Base-by-base conservation (phyloP, 2,797 vertebrate species). In the Hylomyscus alleni region DNA sequence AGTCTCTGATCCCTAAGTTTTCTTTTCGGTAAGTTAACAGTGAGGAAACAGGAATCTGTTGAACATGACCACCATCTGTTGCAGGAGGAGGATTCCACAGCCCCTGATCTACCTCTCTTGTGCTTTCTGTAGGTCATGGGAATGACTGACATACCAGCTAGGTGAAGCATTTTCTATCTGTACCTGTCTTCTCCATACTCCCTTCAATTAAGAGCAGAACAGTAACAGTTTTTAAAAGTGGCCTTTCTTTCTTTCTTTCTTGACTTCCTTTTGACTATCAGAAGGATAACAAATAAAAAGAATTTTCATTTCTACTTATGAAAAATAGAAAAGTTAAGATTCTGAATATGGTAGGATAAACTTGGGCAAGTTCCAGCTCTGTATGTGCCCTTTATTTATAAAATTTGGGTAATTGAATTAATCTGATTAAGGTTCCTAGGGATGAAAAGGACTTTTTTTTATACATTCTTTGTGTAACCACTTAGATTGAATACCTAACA, bases 401-500 rank as follows among this genome's bases (percentile, higher is more conserved):
- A 95, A 92, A 88, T 62, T 65, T 87, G 37, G 65, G 40, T 65
- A 94, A 78, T 62, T 77, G 77, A 93, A 90, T 5, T 60, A 86
- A 92, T 13, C 13, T 92, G 31, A 65, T 52, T 19, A 24, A 76
- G 47, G 31, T 40, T 88, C 20, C 19, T 92, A 52, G 34, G 76
- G 50, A 93, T 40, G 90, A 62, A 73, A 96, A 88, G 47, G 86
- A 77, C n/a, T 77, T 87, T 67, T 89, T 73, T 90, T 72, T 2
- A 69, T 72, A 72, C 17, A 72, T 37, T 72, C 34, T 84, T 17
- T 78, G 34, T 89, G 29, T 52, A 89, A 52, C 50, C 37, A 67
- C 52, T 88, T 88, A 77, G 10, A 90, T 85, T 56, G 31, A 94
- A 77, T 78, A 65, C 15, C n/a, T 80, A 37, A 14, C 37, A n/a